Evolutionary conservation across 2,113 vertebrate genomes (phyloP).

Genomic region (Tylochromis polylepis): DNA sequence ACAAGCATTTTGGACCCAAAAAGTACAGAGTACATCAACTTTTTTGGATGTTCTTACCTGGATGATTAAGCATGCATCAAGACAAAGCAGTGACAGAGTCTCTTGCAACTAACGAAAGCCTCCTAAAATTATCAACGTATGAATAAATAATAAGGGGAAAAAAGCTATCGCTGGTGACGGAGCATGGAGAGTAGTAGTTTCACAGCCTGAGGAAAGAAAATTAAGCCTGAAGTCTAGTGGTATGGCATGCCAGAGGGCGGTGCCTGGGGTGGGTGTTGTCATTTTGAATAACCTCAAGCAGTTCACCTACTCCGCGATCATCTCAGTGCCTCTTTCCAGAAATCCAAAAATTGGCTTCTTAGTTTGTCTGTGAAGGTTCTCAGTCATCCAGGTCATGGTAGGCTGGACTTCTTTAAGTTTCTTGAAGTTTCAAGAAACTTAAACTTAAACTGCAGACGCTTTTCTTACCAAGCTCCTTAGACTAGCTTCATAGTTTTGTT

Average conservation of each 20-base stretch:
- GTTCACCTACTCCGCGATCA: background rate
- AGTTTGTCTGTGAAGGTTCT: too few relatives aligned
- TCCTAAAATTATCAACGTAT: background rate
- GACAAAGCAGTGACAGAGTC: background rate
- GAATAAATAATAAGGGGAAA: background rate
- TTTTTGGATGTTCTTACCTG: background rate
- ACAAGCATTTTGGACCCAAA: background rate
- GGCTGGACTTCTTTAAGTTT: too few relatives aligned
- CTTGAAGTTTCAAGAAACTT: too few relatives aligned
- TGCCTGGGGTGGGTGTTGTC: background rate
- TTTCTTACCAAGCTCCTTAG: too few relatives aligned
- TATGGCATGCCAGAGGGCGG: background rate
- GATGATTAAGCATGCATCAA: background rate
- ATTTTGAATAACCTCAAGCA: background rate
- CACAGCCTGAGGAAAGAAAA: background rate
- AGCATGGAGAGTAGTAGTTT: background rate
- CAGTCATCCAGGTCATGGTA: too few relatives aligned
- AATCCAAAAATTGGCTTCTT: background rate
- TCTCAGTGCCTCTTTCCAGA: background rate
- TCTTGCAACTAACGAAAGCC: background rate
- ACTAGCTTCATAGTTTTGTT: background rate
- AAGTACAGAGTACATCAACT: background rate
- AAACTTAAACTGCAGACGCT: too few relatives aligned
- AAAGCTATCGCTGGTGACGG: background rate
- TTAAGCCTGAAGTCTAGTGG: background rate